A percentile compares a stretch with the other conserved stretches of the same genome.
Conservation (phyloP, 2,113 vertebrate genomes). For the Camelus bactrianus region DNA sequence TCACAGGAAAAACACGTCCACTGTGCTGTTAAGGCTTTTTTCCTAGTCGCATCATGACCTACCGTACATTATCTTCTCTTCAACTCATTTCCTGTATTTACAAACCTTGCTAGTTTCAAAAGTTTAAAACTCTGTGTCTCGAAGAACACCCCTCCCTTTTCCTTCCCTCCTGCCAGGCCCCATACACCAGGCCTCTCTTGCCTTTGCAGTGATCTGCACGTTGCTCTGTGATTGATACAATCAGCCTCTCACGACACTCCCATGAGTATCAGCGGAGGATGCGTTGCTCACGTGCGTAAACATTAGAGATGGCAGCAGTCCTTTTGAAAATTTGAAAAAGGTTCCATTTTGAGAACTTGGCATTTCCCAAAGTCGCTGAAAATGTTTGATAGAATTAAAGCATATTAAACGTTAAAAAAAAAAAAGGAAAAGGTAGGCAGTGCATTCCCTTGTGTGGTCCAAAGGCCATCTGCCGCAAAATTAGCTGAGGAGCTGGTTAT, state of each 20-base stretch:
- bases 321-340: constrained; percentile 79
- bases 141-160: constrained; percentile 54
- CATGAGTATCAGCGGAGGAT: constrained; percentile 67
- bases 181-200: constrained; percentile 54
- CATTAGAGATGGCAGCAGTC: constrained; percentile 78
- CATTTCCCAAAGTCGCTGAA: constrained; percentile 82
- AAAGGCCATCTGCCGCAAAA: background rate
- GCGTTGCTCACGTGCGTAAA: constrained; percentile 78
- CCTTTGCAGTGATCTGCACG: constrained; percentile 69
- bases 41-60: background rate
- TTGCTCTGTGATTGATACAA: constrained; percentile 76
- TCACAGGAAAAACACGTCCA: background rate
- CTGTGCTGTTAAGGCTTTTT: background rate
- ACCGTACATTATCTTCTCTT: background rate
- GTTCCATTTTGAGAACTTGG: constrained; percentile 80
- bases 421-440: background rate
- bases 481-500: background rate
- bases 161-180: background rate
- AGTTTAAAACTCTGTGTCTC: constrained; percentile 45
- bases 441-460: background rate
- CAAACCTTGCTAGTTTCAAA: constrained; percentile 47
- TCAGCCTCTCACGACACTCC: constrained; percentile 79
- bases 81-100: background rate
- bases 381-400: constrained; percentile 78
- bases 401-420: constrained; percentile 71